Base-by-base conservation (phyloP, 53 echinoderm and acorn worm species). In the Patiria pectinifera region DNA sequence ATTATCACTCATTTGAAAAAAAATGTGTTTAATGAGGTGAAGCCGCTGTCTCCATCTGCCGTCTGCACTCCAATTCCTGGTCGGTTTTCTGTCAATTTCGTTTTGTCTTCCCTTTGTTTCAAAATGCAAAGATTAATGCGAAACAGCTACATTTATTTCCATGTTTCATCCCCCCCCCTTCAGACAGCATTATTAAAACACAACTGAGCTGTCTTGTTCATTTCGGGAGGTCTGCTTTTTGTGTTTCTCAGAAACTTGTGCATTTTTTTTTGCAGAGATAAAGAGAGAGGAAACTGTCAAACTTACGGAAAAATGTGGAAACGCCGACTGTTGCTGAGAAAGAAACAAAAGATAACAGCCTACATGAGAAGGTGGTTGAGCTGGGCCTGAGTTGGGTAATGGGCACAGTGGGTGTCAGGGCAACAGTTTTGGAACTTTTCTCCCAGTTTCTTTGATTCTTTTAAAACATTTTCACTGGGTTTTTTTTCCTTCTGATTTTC, bases 221-320 rank as follows among this genome's bases (percentile, higher is more conserved):
- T 69, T 45, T 62, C 63, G 6, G 23, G 0, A 19, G 22, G 43
- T 19, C 46, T 14, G 6, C 14, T 89, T 21, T 22, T 78, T 9
- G 7, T 13, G 4, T 45, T 45, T 66, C 66, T 14, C 10, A 3
- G 3, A 18, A 24, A 22, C 53, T 6, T 53, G 8, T 6, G 8
- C 53, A 11, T 72, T 18, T 24, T 18, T 24, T 35, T 59, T 76
- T 46, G n/a, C 43, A 72, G 71, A 76, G 49, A 87, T 21, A 87
- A 92, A 11, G n/a, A 22, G 49, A 75, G 8, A 45, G 49, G 80
- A 86, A 82, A 18, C 26, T 71, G 12, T 53, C 53, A 89, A 89
- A 98, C 98, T 98, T 93, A 98, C 98, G 89, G 98, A 98, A 91
- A 98, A 98, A 92, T 98, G 98, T 91, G 98, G 96, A 91, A 98